These are phyloP conservation scores for Ascaphus truei DNA, from an alignment of 2,113 vertebrate genomes.

Conservation along the genomic window DNA sequence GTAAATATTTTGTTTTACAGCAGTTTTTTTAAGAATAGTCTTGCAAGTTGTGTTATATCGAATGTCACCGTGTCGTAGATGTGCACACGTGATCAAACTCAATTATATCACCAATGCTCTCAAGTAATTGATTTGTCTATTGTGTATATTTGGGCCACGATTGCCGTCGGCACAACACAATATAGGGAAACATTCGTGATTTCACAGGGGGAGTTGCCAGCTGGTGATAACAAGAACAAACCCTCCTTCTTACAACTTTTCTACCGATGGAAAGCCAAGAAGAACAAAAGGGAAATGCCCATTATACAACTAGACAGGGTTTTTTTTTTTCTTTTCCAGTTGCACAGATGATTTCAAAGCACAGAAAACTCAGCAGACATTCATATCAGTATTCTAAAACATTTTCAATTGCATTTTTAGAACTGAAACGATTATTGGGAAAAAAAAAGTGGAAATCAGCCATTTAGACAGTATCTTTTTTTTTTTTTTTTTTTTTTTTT, in stretches of 20 bases:
- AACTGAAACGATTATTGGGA: too few species aligned
- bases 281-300: neutral
- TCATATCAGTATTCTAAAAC: too few species aligned
- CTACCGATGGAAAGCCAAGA: neutral
- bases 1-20: too few species aligned
- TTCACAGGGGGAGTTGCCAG: conserved; percentile 26
- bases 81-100: conserved; percentile 8
- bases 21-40: too few species aligned
- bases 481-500: too few species aligned
- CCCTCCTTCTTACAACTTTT: conserved; percentile 10
- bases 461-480: too few species aligned
- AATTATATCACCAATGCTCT: neutral
- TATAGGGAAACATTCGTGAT: neutral
- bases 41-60: too few species aligned
- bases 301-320: neutral
- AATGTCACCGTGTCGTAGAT: conserved; percentile 1
- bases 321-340: too few species aligned
- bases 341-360: too few species aligned
- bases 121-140: neutral
- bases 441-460: too few species aligned
- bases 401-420: too few species aligned
- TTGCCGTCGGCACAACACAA: conserved; percentile 18
- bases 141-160: conserved; percentile 2
- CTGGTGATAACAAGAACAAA: conserved; percentile 26
- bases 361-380: neutral